These are phyloP conservation scores for Upupa epops DNA, from an alignment of 2,113 vertebrate genomes.

Conservation along the genomic window DNA sequence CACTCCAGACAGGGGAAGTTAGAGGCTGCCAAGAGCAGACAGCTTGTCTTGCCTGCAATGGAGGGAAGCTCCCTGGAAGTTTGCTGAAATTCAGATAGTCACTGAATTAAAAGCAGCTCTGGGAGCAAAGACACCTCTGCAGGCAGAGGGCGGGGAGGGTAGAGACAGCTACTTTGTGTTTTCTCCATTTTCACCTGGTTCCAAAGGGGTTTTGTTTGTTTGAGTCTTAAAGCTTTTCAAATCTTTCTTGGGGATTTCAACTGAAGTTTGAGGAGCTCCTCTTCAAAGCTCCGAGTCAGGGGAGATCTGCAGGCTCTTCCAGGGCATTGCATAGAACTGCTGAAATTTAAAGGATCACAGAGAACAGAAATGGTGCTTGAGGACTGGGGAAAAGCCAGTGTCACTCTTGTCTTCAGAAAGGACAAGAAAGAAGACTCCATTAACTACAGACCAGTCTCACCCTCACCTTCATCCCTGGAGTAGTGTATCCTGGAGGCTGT, in stretches of 20 bases:
- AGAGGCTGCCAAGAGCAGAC: neutral
- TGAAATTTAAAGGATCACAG: neutral
- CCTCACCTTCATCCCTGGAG: too few relatives aligned
- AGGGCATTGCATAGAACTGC: neutral
- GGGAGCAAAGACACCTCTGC: neutral
- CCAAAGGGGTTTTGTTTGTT: neutral
- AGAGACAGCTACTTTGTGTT: neutral
- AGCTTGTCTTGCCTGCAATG: fast-evolving
- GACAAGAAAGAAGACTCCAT: too few relatives aligned
- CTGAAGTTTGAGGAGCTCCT: neutral
- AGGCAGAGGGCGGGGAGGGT: neutral
- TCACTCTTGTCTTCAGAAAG: too few relatives aligned
- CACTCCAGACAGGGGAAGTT: fast-evolving
- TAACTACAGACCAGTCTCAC: too few relatives aligned
- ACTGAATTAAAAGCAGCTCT: fast-evolving
- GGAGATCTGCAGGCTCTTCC: neutral
- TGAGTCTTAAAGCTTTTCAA: neutral
- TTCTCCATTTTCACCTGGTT: neutral
- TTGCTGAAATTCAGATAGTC: neutral
- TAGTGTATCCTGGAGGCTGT: too few relatives aligned
- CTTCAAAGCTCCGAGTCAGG: neutral
- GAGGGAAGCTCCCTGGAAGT: neutral
- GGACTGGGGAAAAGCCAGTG: too few relatives aligned
- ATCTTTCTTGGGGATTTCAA: neutral
- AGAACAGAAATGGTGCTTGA: too few relatives aligned